phyloP scores from a whole-genome alignment of 2,888 invertebrate species.

The Chymomyza procnemis region DNA sequence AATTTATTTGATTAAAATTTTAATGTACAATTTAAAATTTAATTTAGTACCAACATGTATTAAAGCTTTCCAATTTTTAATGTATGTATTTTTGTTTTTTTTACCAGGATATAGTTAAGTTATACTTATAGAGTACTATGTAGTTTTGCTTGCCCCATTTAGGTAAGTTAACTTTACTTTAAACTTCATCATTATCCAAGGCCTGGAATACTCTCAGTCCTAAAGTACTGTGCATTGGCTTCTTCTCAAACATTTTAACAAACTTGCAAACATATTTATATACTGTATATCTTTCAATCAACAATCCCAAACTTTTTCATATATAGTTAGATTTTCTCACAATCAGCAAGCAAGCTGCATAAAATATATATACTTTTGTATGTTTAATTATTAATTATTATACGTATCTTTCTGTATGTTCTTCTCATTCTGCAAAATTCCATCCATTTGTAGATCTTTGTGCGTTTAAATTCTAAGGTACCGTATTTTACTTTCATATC shows the following conservation, averaged over 20 bases:
- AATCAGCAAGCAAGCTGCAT: neutral
- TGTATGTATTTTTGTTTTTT: neutral
- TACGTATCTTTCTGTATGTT: slow-evolving; percentile 11
- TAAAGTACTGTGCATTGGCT: neutral
- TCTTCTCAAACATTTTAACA: neutral
- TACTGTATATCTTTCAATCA: neutral
- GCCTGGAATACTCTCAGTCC: neutral
- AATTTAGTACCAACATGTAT: slow-evolving; percentile 50
- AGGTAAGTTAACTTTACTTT: neutral
- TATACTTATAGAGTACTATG: neutral
- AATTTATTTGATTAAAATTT: slow-evolving; percentile 38
- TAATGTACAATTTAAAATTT: slow-evolving; percentile 50
- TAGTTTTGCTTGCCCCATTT: neutral
- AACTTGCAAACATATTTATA: neutral
- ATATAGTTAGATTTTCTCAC: neutral
- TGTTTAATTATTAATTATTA: neutral
- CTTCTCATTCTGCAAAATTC: slow-evolving; percentile 12
- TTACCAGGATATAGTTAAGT: neutral
- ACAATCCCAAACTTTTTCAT: neutral
- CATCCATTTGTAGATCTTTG: slow-evolving; percentile 50
- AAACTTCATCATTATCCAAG: neutral
- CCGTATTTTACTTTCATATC: slow-evolving; percentile 44
- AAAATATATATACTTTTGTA: neutral
- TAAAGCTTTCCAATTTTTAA: slow-evolving; percentile 56
- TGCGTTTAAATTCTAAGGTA: slow-evolving; percentile 64